Percentiles rank a stretch among this genome's conserved stretches.
phyloP scores from a whole-genome alignment of 2,113 vertebrate species.

The Nycticryphes semicollaris region DNA sequence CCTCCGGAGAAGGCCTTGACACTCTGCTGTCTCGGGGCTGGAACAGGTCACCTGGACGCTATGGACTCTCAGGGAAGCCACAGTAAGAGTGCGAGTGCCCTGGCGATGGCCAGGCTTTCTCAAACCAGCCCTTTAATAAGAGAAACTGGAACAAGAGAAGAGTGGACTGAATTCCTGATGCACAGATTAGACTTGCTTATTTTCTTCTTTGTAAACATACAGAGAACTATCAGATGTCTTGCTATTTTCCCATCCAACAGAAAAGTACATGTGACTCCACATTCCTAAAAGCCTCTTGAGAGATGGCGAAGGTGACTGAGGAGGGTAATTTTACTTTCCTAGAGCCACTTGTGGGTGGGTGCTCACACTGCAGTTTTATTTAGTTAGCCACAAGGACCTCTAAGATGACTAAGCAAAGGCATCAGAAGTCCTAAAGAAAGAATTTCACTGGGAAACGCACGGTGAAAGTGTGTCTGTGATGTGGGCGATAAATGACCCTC shows the following conservation, averaged over 20 bases:
- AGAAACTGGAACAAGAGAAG: neutral
- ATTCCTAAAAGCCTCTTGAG: neutral
- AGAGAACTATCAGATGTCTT: neutral
- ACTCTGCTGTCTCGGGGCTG: rapidly evolving
- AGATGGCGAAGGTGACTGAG: neutral
- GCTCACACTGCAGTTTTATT: neutral
- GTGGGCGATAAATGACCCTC: neutral
- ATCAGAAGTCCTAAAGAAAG: neutral
- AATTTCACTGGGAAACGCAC: neutral
- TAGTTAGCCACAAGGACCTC: neutral
- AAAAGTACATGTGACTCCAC: neutral
- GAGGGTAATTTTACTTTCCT: neutral
- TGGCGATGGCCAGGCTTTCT: neutral
- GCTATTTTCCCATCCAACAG: neutral
- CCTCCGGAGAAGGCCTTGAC: neutral
- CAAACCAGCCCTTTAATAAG: neutral
- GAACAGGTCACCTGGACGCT: neutral
- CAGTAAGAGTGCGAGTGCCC: neutral
- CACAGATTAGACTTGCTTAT: neutral
- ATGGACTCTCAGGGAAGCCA: neutral
- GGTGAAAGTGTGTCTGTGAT: neutral
- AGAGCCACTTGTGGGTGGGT: neutral
- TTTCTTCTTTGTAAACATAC: neutral
- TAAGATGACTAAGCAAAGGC: neutral
- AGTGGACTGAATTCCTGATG: neutral